phyloP scores from a whole-genome alignment of 1,140 invertebrate species.

The Drosophila saltans region DNA sequence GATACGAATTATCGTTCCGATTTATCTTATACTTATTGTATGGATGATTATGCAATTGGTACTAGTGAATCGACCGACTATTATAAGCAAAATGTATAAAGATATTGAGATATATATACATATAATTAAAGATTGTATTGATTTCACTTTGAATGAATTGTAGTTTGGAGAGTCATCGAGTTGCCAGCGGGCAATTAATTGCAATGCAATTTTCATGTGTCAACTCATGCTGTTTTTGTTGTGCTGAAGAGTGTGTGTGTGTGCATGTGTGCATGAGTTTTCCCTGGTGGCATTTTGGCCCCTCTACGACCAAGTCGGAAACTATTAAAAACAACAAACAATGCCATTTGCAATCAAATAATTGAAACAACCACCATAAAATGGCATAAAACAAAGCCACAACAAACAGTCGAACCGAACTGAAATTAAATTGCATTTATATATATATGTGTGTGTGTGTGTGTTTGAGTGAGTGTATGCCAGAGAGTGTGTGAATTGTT shows the following conservation, averaged over 20 bases:
- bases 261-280: constrained; percentile 23
- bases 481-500: constrained; percentile 20
- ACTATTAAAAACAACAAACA: constrained; percentile 49
- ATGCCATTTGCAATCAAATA: constrained; percentile 56
- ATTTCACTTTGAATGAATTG: constrained; percentile 44
- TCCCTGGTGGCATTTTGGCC: constrained; percentile 32
- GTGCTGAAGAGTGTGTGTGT: neutral
- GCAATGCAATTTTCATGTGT: constrained; percentile 74
- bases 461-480: constrained; percentile 1
- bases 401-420: constrained; percentile 60
- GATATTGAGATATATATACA: neutral
- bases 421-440: constrained; percentile 67
- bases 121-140: constrained; percentile 43
- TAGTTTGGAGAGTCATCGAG: constrained; percentile 45
- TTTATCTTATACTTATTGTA: constrained; percentile 29
- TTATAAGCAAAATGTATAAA: constrained; percentile 37
- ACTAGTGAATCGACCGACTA: constrained; percentile 40
- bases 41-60: constrained; percentile 21
- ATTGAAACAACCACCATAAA: constrained; percentile 77
- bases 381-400: constrained; percentile 69
- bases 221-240: constrained; percentile 53
- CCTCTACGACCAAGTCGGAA: constrained; percentile 21
- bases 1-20: constrained; percentile 8
- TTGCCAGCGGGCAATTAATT: constrained; percentile 63
- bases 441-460: constrained; percentile 32